Base-by-base conservation (phyloP, 2,113 vertebrate genomes). In the Tauraco erythrolophus region DNA sequence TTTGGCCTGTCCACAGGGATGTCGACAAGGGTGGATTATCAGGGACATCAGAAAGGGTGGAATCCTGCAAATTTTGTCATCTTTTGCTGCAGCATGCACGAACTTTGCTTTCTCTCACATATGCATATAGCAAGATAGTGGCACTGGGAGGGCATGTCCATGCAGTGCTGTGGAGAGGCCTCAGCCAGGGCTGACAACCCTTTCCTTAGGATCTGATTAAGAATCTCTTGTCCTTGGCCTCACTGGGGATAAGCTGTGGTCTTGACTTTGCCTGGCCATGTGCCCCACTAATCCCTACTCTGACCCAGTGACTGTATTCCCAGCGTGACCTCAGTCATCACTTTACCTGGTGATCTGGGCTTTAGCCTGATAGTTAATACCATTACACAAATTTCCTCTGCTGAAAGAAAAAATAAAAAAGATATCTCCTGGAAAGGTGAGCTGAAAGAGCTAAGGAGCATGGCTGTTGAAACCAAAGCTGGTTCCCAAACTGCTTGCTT, bases 231-330 rank as follows among this genome's bases (percentile, higher is more conserved):
- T 19, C 19, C 56, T 84, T 27, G 33, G 19, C 12, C 30, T 86
- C 7, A 1, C 7, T 33, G 35, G 6, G 8, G 6, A 51, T 24
- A 27, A 71, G 19, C 3, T 39, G 13, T 1, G 2, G 12, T 48
- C 25, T 79, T 92, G 33, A 82, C 2, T 6, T 6, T 92, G 37
- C 10, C 39, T 65, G 9, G 46, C 28, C 5, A 11, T 19, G 17
- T 58, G 37, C 14, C 21, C 33, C 24, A 8, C 12, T 88, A 48
- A 75, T 50, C 50, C 39, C 1, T 2, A 54, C 28, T 16, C 31
- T 69, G 37, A 43, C 17, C 17, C 8, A 22, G 7, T 25, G 48
- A 5, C 6, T 88, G 33, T 53, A 12, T 60, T 60, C 24, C 35
- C 57, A 48, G 15, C 9, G 11, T 70, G 62, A 70, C 31, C 21